A percentile compares a stretch with the other conserved stretches of the same genome.
Conservation (phyloP, 2,113 vertebrate species). For the Abramis brama region DNA sequence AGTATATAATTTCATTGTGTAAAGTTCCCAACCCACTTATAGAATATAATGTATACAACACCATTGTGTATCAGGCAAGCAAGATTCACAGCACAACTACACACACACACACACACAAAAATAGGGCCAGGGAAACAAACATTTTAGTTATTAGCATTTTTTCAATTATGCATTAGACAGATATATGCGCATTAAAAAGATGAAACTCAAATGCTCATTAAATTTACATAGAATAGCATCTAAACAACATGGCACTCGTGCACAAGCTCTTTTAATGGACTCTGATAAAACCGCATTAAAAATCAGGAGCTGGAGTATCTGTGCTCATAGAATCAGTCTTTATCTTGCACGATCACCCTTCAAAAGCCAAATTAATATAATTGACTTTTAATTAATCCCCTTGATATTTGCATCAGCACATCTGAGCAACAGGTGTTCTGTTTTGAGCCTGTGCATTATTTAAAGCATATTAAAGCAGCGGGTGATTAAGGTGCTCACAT, state of each 20-base stretch:
- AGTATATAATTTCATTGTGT: not conserved
- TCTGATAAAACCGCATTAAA: slow-evolving; percentile 69
- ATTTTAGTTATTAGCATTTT: slow-evolving; percentile 72
- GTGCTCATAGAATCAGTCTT: slow-evolving; percentile 63
- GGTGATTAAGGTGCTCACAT: slow-evolving; percentile 72
- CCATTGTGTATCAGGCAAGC: slow-evolving; percentile 7
- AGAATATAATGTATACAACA: slow-evolving; percentile 15
- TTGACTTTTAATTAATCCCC: slow-evolving; percentile 95
- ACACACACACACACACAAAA: not conserved
- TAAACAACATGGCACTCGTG: slow-evolving; percentile 63
- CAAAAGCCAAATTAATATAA: slow-evolving; percentile 86
- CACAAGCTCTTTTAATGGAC: slow-evolving; percentile 66
- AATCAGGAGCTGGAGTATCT: slow-evolving; percentile 60
- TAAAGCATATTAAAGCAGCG: slow-evolving; percentile 73
- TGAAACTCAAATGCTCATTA: slow-evolving; percentile 70
- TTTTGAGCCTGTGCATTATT: slow-evolving; percentile 84
- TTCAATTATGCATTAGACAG: slow-evolving; percentile 79
- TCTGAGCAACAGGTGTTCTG: slow-evolving; percentile 82
- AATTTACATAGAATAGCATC: slow-evolving; percentile 74
- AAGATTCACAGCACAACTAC: slow-evolving; percentile 29
- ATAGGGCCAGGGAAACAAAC: slow-evolving; percentile 59
- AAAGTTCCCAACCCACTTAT: not conserved
- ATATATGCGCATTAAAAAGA: slow-evolving; percentile 73
- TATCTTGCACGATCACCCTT: slow-evolving; percentile 84
- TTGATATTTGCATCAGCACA: slow-evolving; percentile 89